These are phyloP conservation scores for Hephaestus fuliginosus DNA, from an alignment of 2,797 vertebrate species.

Conservation along the genomic window DNA sequence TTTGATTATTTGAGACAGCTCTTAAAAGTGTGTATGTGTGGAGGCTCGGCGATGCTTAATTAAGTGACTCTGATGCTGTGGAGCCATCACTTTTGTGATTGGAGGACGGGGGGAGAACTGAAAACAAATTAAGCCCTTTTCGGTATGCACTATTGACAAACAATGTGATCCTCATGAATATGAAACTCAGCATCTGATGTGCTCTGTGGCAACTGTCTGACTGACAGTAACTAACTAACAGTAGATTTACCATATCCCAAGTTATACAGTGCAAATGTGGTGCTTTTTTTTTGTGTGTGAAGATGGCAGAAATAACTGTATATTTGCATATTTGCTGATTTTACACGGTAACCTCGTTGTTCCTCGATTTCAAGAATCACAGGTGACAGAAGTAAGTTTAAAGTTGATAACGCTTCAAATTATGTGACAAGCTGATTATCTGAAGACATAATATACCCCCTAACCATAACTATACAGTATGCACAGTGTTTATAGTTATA, in stretches of 20 bases:
- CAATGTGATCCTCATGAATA: conserved; percentile 69
- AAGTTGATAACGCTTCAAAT: background rate
- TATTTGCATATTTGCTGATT: background rate
- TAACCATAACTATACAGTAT: background rate
- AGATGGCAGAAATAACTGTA: background rate
- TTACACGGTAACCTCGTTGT: background rate
- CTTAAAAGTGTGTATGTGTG: conserved; percentile 41
- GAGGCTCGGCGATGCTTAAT: conserved; percentile 65
- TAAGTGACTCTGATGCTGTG: conserved; percentile 69
- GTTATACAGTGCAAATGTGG: background rate
- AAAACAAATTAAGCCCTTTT: conserved; percentile 71
- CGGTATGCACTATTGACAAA: conserved; percentile 59
- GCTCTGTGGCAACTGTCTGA: conserved; percentile 34
- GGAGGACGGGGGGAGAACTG: conserved; percentile 30
- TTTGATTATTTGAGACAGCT: conserved; percentile 70
- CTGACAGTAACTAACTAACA: background rate
- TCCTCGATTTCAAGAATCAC: background rate
- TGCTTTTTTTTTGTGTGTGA: background rate
- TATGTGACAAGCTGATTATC: background rate
- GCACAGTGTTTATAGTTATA: background rate
- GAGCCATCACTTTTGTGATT: conserved; percentile 57
- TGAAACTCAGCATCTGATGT: conserved; percentile 51
- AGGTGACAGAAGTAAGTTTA: background rate
- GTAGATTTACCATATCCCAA: background rate
- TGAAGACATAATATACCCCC: background rate